These are phyloP conservation scores for Matsumyia berberina DNA, from an alignment of 2,888 invertebrate species.

Conservation along the genomic window DNA sequence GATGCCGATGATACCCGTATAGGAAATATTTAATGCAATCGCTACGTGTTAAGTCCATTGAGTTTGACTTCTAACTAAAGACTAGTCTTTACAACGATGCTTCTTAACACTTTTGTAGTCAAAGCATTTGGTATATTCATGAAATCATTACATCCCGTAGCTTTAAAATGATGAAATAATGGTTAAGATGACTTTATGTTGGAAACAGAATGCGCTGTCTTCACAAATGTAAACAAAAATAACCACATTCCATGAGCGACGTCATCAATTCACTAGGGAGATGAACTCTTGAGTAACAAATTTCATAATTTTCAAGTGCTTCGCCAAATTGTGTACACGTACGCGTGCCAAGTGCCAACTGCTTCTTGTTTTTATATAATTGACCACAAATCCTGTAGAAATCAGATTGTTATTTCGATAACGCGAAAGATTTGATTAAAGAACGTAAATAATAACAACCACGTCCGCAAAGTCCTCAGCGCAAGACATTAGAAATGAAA, in stretches of 20 bases:
- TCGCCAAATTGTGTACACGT: not conserved
- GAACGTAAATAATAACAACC: conserved; percentile 54
- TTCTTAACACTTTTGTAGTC: conserved; percentile 1
- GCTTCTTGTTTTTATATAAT: conserved; percentile 20
- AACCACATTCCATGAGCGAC: conserved; percentile 6
- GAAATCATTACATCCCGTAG: not conserved
- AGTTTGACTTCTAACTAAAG: conserved; percentile 1
- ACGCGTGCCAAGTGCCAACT: not conserved
- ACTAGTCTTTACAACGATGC: not conserved
- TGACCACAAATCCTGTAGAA: not conserved
- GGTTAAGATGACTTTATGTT: not conserved
- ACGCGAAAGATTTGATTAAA: not conserved
- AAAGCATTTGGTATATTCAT: not conserved
- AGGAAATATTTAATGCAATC: conserved; percentile 15
- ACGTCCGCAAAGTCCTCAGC: conserved; percentile 19
- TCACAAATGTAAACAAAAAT: conserved; percentile 21
- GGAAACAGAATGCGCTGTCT: not conserved
- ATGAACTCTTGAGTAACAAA: conserved; percentile 27
- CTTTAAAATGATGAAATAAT: conserved; percentile 20
- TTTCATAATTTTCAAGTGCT: conserved; percentile 28
- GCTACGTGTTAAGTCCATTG: conserved; percentile 25
- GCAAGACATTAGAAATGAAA: conserved; percentile 12
- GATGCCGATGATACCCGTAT: conserved; percentile 6
- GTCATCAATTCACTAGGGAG: conserved; percentile 34
- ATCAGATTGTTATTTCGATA: not conserved